Evolutionary conservation across 2,797 vertebrate genomes (phyloP).

Genomic region (Enteromius anoplus): DNA sequence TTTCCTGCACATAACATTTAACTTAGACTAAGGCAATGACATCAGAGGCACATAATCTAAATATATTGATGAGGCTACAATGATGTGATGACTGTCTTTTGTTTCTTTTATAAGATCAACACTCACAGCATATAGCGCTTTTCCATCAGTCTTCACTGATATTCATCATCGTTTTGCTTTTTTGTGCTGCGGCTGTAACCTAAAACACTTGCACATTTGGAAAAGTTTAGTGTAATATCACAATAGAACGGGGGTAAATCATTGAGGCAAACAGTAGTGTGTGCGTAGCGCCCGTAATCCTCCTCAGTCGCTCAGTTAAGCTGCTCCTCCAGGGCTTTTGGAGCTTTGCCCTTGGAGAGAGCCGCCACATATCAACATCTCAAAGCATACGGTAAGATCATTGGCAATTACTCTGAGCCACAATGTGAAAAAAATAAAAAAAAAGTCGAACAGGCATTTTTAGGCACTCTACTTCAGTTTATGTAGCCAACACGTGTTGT

Average conservation of each 20-base stretch:
- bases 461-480: slow-evolving; percentile 24
- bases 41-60: slow-evolving; percentile 53
- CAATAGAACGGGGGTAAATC: slow-evolving; percentile 65
- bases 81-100: slow-evolving; percentile 51
- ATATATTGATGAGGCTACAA: slow-evolving; percentile 57
- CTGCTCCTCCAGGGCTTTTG: slow-evolving; percentile 48
- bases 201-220: slow-evolving; percentile 75
- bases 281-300: slow-evolving; percentile 38
- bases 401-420: slow-evolving; percentile 3
- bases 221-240: slow-evolving; percentile 76
- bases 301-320: slow-evolving; percentile 57
- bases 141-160: slow-evolving; percentile 66
- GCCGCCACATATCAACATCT: slow-evolving; percentile 18
- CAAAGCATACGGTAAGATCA: slow-evolving; percentile 34
- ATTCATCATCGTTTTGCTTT: slow-evolving; percentile 67
- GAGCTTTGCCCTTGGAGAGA: slow-evolving; percentile 30
- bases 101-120: slow-evolving; percentile 63
- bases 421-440: not conserved
- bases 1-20: slow-evolving; percentile 32
- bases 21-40: slow-evolving; percentile 64
- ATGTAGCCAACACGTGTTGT: slow-evolving; percentile 44
- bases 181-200: slow-evolving; percentile 64
- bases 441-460: not conserved
- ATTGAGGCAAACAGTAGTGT: slow-evolving; percentile 37
- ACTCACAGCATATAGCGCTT: slow-evolving; percentile 66